A percentile compares a stretch with the other conserved stretches of the same genome.
These are phyloP conservation scores for Dryobates pubescens DNA, from an alignment of 2,797 vertebrate species.

Conservation along the genomic window DNA sequence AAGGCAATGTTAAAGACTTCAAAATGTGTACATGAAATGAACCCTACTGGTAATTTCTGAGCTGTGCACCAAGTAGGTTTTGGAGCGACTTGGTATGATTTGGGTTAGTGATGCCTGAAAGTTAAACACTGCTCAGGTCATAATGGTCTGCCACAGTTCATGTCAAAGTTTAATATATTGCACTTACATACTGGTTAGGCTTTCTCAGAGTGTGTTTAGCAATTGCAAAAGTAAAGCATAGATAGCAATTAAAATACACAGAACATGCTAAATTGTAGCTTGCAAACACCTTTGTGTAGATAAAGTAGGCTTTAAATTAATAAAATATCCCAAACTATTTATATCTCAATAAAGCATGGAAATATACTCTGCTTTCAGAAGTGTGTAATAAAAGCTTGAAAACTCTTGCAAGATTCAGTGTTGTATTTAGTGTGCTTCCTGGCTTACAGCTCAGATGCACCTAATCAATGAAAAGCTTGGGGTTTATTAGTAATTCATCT, in stretches of 20 bases:
- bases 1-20: not conserved
- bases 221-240: not conserved
- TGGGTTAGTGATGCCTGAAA: rapidly evolving
- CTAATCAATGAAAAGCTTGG: not conserved
- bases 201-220: not conserved
- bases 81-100: rapidly evolving
- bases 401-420: not conserved
- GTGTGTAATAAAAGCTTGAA: not conserved
- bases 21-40: rapidly evolving
- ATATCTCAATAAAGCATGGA: not conserved
- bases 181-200: not conserved
- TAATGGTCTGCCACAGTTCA: not conserved
- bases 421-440: not conserved
- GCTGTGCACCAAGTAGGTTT: rapidly evolving
- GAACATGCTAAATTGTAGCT: not conserved
- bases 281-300: not conserved
- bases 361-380: not conserved
- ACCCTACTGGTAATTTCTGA: not conserved
- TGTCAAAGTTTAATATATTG: not conserved
- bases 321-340: no score
- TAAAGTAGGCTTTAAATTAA: not conserved
- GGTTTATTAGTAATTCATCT: not conserved
- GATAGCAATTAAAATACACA: not conserved
- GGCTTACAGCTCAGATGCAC: not conserved
- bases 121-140: not conserved